Evolutionary conservation across 1,140 invertebrate species (phyloP), one percentile per base, ranked within the genome.

Genomic region (Bombus fervidus): DNA sequence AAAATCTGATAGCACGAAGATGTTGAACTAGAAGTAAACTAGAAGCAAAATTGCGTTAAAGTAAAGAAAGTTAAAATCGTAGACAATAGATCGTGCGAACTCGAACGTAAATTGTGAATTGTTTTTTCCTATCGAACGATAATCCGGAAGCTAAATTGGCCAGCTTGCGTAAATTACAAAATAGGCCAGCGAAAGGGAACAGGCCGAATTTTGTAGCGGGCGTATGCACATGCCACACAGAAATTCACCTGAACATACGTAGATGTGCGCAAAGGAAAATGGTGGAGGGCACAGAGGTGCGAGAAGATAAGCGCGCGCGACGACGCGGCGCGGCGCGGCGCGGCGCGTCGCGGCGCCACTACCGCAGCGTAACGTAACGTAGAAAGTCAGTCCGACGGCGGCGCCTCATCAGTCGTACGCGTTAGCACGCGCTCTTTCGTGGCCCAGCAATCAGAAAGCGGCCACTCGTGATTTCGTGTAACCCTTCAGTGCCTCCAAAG

Each of bases 321-420:
- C 88, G 88, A 90, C 88, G 88, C 84, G 80, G 43, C 34, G 39
- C 76, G 82, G 43, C 47, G 81, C 34, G 34, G 1, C 34, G 37
- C 37, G 37, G 37, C 37, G 37, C 86, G 89, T 85, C 89, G 86
- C 88, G 89, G 87, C 89, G 86, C 89, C 80, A 86, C 89, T 83
- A 83, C 86, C 83, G 89, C 89, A 90, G 86, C 79, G 80, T 88
- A 90, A 83, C 76, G 86, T 88, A 66, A 83, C 83, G 86, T 86
- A 66, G 81, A 90, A 91, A 92, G 92, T 91, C 92, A 93, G 92
- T 93, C 84, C 89, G 86, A 93, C 91, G 90, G 91, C 88, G 92
- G 90, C 92, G 92, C 93, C 90, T 92, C 87, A 91, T 77, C 91
- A 89, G 92, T 92, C 90, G 89, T 91, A 93, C 85, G 88, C 66